phyloP scores from a whole-genome alignment of 2,113 vertebrate genomes.

The Hippocampus abdominalis region DNA sequence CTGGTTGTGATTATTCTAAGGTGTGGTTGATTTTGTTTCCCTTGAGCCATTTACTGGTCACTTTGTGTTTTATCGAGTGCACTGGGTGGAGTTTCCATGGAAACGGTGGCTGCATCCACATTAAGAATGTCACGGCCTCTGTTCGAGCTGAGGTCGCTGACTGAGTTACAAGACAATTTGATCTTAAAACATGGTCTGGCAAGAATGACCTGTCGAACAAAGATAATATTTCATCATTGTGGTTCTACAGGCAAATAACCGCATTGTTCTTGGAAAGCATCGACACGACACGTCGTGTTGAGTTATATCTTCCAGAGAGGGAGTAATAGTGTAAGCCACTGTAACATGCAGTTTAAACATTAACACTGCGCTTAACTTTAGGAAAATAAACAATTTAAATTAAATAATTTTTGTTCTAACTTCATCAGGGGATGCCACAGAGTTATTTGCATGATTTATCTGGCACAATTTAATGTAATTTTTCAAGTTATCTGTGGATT shows the following conservation, averaged over 20 bases:
- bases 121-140: constrained; percentile 33
- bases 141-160: constrained; percentile 42
- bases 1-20: constrained; percentile 15
- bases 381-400: too few relatives aligned
- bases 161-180: constrained; percentile 32
- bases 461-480: too few relatives aligned
- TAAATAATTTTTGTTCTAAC: too few relatives aligned
- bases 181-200: constrained; percentile 17
- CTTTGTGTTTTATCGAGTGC: constrained; percentile 37
- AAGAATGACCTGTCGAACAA: background rate
- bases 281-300: background rate
- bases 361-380: too few relatives aligned
- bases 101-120: constrained; percentile 38
- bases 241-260: background rate
- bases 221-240: background rate
- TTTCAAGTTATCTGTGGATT: too few relatives aligned
- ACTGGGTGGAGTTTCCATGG: constrained; percentile 54
- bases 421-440: too few relatives aligned
- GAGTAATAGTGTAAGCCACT: too few relatives aligned
- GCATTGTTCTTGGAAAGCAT: background rate
- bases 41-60: constrained; percentile 17
- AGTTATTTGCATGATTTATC: too few relatives aligned
- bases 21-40: constrained; percentile 11
- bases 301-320: background rate
- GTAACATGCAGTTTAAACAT: too few relatives aligned